These are phyloP conservation scores for Gavia stellata DNA, from an alignment of 2,113 vertebrate genomes.

Conservation along the genomic window DNA sequence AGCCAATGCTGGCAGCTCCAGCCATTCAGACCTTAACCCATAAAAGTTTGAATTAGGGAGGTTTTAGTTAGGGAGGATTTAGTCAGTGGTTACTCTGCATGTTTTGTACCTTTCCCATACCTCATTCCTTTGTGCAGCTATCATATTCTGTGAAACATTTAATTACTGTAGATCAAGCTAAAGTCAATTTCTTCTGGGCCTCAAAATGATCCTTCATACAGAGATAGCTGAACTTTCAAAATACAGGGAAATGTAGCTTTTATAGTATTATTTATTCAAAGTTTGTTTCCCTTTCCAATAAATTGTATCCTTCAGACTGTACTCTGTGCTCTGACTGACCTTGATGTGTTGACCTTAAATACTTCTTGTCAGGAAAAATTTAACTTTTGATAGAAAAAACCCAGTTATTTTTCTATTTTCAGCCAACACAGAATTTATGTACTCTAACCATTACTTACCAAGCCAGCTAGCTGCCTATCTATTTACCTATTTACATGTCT, in stretches of 20 bases:
- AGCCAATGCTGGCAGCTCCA: constrained; percentile 53
- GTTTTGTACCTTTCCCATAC: not conserved
- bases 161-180: not conserved
- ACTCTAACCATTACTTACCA: not conserved
- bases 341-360: not conserved
- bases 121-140: not conserved
- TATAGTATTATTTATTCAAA: not conserved
- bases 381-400: not conserved
- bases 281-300: not conserved
- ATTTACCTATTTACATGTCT: not conserved
- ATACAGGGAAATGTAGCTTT: not conserved
- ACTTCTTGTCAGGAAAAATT: not conserved
- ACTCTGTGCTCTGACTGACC: not conserved
- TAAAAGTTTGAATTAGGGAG: not conserved
- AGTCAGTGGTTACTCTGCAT: not conserved
- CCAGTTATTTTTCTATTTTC: not conserved
- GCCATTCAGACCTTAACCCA: constrained; percentile 39
- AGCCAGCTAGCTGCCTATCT: not conserved
- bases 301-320: not conserved
- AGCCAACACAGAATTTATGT: not conserved
- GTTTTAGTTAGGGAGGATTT: not conserved
- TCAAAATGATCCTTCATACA: not conserved
- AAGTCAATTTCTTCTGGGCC: not conserved
- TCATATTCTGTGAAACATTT: not conserved
- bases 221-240: not conserved